These are phyloP conservation scores for Cardiocondyla obscurior DNA, from an alignment of 1,140 invertebrate species.

Conservation along the genomic window DNA sequence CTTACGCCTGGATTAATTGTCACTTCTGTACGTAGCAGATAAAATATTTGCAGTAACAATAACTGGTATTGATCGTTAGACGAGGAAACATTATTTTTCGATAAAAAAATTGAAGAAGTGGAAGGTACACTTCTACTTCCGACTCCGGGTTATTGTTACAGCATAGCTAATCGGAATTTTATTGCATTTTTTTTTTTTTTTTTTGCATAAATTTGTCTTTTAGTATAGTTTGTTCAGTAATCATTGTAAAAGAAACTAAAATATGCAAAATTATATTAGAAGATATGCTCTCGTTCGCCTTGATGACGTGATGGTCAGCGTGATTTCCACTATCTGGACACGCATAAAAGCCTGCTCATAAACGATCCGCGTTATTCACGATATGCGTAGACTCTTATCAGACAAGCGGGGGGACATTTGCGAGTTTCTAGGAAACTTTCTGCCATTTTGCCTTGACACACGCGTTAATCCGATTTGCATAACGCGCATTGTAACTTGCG, in stretches of 20 bases:
- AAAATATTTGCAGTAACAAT: neutral
- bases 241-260: neutral
- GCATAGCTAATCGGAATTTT: neutral
- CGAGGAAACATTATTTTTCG: neutral
- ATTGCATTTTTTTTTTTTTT: neutral
- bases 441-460: neutral
- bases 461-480: constrained; percentile 29
- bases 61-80: neutral
- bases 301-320: neutral
- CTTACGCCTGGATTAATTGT: constrained; percentile 1
- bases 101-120: neutral
- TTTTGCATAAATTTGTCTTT: neutral
- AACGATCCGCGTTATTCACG: neutral
- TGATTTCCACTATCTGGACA: neutral
- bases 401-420: neutral
- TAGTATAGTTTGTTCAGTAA: neutral
- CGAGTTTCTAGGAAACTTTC: neutral
- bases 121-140: neutral
- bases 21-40: neutral
- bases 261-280: neutral
- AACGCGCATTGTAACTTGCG: neutral
- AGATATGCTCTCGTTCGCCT: neutral
- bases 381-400: neutral
- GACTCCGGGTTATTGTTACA: no score
- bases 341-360: neutral